A percentile compares a stretch with the other conserved stretches of the same genome.
Evolutionary conservation across 2,113 vertebrate species (phyloP).

Genomic region (Felis catus): F.catus_Fca126_mat1.0 CM031420.1:78208001-78208500

Average conservation of each 20-base stretch:
- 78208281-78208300: background rate
- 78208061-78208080: background rate
- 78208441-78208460: background rate
- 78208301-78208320: background rate
- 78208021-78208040: background rate
- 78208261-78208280: background rate
- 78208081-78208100: background rate
- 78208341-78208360: background rate
- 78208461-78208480: background rate
- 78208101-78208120: background rate
- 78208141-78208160: accelerated
- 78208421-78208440: conserved; percentile 5
- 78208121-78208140: background rate
- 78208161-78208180: background rate
- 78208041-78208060: background rate
- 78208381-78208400: background rate
- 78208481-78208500: background rate
- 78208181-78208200: background rate
- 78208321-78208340: background rate
- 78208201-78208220: background rate
- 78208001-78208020: background rate
- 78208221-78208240: background rate
- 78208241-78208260: background rate
- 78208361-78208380: conserved; percentile 21
- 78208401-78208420: background rate